Evolutionary conservation across 2,888 invertebrate genomes (phyloP).

Genomic region (Blastobasis adustella): DNA sequence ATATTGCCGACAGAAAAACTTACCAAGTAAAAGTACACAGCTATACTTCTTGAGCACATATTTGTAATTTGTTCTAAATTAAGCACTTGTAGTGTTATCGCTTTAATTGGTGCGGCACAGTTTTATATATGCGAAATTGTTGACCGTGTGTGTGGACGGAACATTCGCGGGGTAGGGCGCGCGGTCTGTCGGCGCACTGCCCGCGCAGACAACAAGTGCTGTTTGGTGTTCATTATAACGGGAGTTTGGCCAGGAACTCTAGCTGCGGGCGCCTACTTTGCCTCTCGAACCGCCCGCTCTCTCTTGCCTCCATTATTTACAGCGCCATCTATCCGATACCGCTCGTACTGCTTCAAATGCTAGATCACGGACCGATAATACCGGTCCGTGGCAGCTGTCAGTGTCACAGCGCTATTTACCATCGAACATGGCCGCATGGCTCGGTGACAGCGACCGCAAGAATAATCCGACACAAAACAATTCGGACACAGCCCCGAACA

Average conservation of each 20-base stretch:
- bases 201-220: constrained; percentile 68
- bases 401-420: constrained; percentile 22
- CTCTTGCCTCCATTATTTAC: constrained; percentile 24
- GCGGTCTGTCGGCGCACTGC: constrained; percentile 73
- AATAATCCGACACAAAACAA: constrained; percentile 28
- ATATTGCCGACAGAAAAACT: constrained; percentile 25
- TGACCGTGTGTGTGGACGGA: constrained; percentile 56
- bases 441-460: constrained; percentile 38
- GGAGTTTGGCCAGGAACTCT: constrained; percentile 66
- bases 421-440: constrained; percentile 64
- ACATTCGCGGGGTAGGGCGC: constrained; percentile 71
- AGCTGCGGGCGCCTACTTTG: constrained; percentile 45
- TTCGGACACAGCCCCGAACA: constrained; percentile 16
- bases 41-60: constrained; percentile 57
- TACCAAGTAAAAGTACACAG: constrained; percentile 51
- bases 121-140: constrained; percentile 56
- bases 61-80: constrained; percentile 28
- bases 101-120: constrained; percentile 36
- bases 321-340: constrained; percentile 46
- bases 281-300: constrained; percentile 36
- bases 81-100: constrained; percentile 33
- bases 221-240: constrained; percentile 60
- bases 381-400: constrained; percentile 6
- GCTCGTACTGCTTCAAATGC: constrained; percentile 1
- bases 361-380: not conserved